These are phyloP conservation scores for Tipula vernalis DNA, from an alignment of 2,888 invertebrate genomes.

Conservation along the genomic window DNA sequence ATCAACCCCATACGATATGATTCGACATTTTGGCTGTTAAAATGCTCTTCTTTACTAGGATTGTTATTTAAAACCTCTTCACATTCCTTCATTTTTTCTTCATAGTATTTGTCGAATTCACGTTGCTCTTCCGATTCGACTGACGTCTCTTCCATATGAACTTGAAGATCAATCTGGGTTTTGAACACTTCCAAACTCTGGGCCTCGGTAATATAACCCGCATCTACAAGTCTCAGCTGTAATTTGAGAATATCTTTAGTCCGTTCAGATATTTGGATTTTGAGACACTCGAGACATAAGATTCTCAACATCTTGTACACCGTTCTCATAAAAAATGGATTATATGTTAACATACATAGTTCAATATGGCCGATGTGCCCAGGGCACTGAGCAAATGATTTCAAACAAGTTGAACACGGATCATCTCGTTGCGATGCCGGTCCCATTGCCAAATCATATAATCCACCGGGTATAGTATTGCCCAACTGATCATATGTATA, in stretches of 20 bases:
- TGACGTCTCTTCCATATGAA: conserved; percentile 26
- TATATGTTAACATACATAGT: conserved; percentile 75
- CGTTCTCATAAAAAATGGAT: conserved; percentile 75
- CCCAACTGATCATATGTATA: conserved; percentile 70
- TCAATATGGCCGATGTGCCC: conserved; percentile 95
- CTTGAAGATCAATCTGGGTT: conserved; percentile 28
- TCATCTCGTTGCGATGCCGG: conserved; percentile 38
- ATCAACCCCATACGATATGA: conserved; percentile 27
- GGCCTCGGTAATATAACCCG: conserved; percentile 60
- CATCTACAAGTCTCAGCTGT: conserved; percentile 60
- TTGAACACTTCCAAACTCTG: conserved; percentile 46
- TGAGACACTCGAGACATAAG: conserved; percentile 57
- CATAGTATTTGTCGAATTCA: conserved; percentile 35
- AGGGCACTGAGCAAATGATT: conserved; percentile 53
- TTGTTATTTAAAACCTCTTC: conserved; percentile 27
- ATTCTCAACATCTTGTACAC: conserved; percentile 54
- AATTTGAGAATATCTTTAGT: conserved; percentile 34
- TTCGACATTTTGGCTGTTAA: conserved; percentile 29
- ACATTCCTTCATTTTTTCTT: conserved; percentile 16
- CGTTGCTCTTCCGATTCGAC: conserved; percentile 37
- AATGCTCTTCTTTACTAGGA: conserved; percentile 4
- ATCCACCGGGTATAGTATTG: conserved; percentile 70
- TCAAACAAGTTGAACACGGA: conserved; percentile 69
- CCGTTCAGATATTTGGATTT: conserved; percentile 43
- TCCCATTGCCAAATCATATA: conserved; percentile 82